Evolutionary conservation across 2,888 invertebrate genomes (phyloP), one percentile per base, ranked within the genome.

Genomic region (Dorcus hopei): DNA sequence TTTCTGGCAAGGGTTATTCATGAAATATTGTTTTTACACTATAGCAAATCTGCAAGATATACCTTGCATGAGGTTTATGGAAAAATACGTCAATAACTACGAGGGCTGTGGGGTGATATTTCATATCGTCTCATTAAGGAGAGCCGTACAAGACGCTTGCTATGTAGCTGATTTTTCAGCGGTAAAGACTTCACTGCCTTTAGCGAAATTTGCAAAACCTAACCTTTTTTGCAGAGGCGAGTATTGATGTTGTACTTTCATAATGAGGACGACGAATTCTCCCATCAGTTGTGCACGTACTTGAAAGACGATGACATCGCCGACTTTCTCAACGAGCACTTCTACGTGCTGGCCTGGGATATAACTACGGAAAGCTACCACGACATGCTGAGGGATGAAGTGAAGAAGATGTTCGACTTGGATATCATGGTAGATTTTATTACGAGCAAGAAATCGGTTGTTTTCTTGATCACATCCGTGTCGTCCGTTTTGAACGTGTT

Each of bases 341-440:
- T 68, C 57, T 67, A 66, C 52, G 33, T 74, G 6, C 49, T 74
- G 26, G 73, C 72, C n/a, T 75, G 74, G 73, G 72, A 74, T 59
- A 49, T 75, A 5, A 65, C 67, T 38, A 61, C 70, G 23, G 51
- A 62, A 14, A 53, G 57, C 16, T 68, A 68, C 59, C 68, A 72
- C 47, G 49, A 61, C 56, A 68, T 68, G 53, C 69, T 75, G 63
- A 61, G 55, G 38, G 33, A 58, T 54, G 67, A 57, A 50, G 54
- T 57, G 43, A 64, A 54, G 47, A 42, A 54, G 33, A 62, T 61
- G 26, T 59, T 70, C 11, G 61, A 68, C 39, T 63, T 64, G 41
- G 52, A 59, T 50, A 19, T 67, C 9, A 47, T 57, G n/a, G 50
- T 63, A 19, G 39, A 58, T 38, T 50, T 65, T 19, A 59, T 70